Conservation (phyloP, 2,888 invertebrate species). For the Pegoplata infirma region DNA sequence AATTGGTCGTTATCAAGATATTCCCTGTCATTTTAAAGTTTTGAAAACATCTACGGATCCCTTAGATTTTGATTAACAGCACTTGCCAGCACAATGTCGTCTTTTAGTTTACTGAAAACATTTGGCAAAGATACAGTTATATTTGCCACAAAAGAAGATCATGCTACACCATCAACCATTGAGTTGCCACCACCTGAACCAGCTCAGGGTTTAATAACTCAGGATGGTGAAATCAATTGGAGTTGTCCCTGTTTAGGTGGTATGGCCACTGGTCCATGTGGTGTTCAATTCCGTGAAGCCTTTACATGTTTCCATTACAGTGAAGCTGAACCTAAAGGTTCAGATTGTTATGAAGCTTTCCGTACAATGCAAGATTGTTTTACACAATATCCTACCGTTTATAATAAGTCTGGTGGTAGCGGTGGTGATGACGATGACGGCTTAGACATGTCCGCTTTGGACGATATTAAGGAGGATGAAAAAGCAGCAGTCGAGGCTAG, state of each 20-base stretch:
- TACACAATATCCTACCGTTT: conserved; percentile 90
- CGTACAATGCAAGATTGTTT: conserved; percentile 95
- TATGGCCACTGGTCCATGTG: conserved; percentile 98
- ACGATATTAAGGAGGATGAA: conserved; percentile 61
- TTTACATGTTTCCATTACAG: conserved; percentile 97
- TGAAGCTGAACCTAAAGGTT: conserved; percentile 92
- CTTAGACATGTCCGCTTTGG: conserved; percentile 69
- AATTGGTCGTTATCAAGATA: conserved; percentile 78
- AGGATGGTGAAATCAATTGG: conserved; percentile 96
- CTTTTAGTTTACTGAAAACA: conserved; percentile 74
- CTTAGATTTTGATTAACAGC: conserved; percentile 63
- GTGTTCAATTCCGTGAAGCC: conserved; percentile 93
- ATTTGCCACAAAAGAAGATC: conserved; percentile 89
- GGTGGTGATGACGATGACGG: conserved; percentile 78
- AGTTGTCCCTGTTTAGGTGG: conserved; percentile 97
- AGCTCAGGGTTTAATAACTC: conserved; percentile 88
- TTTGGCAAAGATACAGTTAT: conserved; percentile 89
- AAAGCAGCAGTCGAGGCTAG: conserved; percentile 58
- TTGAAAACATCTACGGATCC: conserved; percentile 78
- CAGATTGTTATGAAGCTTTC: conserved; percentile 94
- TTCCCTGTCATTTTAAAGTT: conserved; percentile 80
- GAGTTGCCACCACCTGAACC: conserved; percentile 85
- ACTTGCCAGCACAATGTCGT: conserved; percentile 65
- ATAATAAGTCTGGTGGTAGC: conserved; percentile 85
- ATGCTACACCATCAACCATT: conserved; percentile 85